Evolutionary conservation across 2,113 vertebrate genomes (phyloP).

Genomic region (Aegithalos caudatus): DNA sequence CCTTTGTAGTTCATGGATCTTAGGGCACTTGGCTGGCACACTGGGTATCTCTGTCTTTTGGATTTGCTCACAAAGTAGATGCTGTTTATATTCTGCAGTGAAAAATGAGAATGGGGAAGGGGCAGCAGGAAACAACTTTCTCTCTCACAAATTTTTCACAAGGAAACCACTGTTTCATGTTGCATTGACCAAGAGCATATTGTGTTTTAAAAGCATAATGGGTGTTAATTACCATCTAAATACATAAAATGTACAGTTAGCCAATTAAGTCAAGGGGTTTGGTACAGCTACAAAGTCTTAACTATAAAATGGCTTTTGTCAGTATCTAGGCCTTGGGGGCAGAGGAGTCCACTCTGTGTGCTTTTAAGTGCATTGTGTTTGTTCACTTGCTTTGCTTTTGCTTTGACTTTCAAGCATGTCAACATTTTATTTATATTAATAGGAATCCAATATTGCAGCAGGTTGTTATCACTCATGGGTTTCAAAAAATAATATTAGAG

Average conservation of each 20-base stretch:
- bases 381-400: constrained; percentile 11
- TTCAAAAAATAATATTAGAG: background rate
- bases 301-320: background rate
- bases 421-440: constrained; percentile 14
- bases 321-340: background rate
- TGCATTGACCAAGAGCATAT: background rate
- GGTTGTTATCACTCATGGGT: background rate
- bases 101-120: background rate
- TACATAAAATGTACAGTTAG: background rate
- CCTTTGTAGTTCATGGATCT: background rate
- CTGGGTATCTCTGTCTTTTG: background rate
- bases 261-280: constrained; percentile 7
- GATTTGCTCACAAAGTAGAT: background rate
- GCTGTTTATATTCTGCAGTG: background rate
- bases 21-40: background rate
- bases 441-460: background rate
- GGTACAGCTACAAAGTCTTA: background rate
- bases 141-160: background rate
- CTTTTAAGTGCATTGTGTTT: background rate
- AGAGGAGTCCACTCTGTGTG: background rate
- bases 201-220: background rate
- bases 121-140: background rate
- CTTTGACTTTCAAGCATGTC: constrained; percentile 25
- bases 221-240: background rate
- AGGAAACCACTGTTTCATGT: background rate